A percentile compares a stretch with the other conserved stretches of the same genome.
Evolutionary conservation across 2,888 invertebrate genomes (phyloP).

Genomic region (Theodoxus fluviatilis): DNA sequence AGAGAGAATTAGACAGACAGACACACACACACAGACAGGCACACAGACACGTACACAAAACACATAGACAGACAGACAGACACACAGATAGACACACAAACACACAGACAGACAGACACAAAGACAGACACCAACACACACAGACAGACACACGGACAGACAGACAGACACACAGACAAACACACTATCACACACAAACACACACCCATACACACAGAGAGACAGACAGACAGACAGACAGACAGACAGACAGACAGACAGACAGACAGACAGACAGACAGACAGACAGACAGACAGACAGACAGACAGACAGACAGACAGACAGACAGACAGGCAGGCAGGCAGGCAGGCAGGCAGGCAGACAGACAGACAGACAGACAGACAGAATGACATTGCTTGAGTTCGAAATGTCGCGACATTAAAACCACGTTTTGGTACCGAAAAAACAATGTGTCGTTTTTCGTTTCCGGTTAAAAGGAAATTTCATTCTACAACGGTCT

Average conservation of each 20-base stretch:
- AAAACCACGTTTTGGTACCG: neutral
- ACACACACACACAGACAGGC: neutral
- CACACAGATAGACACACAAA: neutral
- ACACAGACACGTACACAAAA: too few species aligned
- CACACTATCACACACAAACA: neutral
- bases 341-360: neutral
- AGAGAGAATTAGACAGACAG: neutral
- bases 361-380: conserved; percentile 5
- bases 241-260: conserved; percentile 2
- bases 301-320: conserved; percentile 1
- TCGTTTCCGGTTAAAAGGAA: conserved; percentile 23
- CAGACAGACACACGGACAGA: neutral
- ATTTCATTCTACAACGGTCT: too few species aligned
- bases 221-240: conserved; percentile 11
- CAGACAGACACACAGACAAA: neutral
- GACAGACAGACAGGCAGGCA: neutral
- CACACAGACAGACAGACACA: conserved; percentile 13
- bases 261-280: conserved; percentile 6
- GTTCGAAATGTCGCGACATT: neutral
- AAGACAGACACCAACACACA: neutral
- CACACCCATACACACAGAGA: neutral
- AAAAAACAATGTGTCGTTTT: neutral
- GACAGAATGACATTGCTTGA: neutral
- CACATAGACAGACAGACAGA: neutral
- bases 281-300: conserved; percentile 7